Conservation (phyloP, 2,888 invertebrate genomes). For the Lumbricus terrestris region DNA sequence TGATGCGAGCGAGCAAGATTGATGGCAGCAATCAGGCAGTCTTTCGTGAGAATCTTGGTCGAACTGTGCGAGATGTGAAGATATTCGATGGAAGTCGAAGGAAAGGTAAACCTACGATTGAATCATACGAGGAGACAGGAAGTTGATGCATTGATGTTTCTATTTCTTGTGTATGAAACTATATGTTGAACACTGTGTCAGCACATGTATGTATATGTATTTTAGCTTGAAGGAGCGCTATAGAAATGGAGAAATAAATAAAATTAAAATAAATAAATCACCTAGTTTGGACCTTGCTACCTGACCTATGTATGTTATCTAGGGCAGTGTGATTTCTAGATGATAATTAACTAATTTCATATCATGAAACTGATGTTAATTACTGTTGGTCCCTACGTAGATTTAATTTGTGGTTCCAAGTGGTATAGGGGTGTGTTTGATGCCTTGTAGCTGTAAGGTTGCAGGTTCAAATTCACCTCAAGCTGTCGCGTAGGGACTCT, state of each 20-base stretch:
- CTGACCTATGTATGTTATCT: not conserved
- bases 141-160: not conserved
- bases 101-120: not conserved
- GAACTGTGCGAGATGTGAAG: constrained; percentile 23
- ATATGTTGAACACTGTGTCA: not conserved
- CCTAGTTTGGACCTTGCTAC: not conserved
- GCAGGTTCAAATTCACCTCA: too few species aligned
- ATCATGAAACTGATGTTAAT: not conserved
- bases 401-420: too few species aligned
- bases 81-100: constrained; percentile 22
- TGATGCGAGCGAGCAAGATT: constrained; percentile 17
- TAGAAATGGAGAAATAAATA: too few species aligned
- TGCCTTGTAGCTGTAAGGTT: too few species aligned
- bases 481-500: too few species aligned
- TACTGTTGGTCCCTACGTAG: not conserved
- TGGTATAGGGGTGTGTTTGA: too few species aligned
- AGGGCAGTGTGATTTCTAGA: not conserved
- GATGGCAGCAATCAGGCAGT: not conserved
- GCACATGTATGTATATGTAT: too few species aligned
- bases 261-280: too few species aligned
- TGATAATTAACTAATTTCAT: not conserved
- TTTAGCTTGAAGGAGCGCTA: too few species aligned
- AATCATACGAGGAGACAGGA: not conserved
- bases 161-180: not conserved
- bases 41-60: constrained; percentile 5